Conservation (phyloP, 1,140 invertebrate species). For the Nasonia longicornis region DNA sequence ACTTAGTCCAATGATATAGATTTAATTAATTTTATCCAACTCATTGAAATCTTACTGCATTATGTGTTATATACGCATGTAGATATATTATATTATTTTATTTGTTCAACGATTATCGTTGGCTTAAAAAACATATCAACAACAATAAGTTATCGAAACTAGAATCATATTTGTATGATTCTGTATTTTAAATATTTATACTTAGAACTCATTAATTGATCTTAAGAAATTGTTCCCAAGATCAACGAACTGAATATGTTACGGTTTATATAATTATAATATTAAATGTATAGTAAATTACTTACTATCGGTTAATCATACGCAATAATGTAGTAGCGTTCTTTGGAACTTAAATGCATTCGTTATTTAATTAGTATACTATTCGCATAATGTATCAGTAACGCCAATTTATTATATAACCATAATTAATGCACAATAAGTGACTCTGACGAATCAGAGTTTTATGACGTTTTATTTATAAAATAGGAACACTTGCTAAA, state of each 20-base stretch:
- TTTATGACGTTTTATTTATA: no score
- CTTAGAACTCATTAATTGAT: background rate
- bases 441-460: no score
- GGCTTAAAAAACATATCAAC: background rate
- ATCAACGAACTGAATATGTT: background rate
- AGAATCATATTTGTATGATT: background rate
- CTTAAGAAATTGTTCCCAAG: background rate
- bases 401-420: background rate
- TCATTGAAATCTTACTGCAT: background rate
- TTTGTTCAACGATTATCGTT: background rate
- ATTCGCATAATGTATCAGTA: background rate
- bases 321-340: background rate
- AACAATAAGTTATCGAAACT: background rate
- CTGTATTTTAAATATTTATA: background rate
- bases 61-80: background rate
- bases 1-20: background rate
- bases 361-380: slow-evolving; percentile 1
- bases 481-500: no score
- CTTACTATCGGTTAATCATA: background rate
- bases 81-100: background rate
- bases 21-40: background rate
- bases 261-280: background rate
- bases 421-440: no score
- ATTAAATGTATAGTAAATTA: slow-evolving; percentile 25
- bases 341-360: slow-evolving; percentile 27